Conservation (phyloP, 1,140 invertebrate genomes). For the Drosophila gunungcola region DNA sequence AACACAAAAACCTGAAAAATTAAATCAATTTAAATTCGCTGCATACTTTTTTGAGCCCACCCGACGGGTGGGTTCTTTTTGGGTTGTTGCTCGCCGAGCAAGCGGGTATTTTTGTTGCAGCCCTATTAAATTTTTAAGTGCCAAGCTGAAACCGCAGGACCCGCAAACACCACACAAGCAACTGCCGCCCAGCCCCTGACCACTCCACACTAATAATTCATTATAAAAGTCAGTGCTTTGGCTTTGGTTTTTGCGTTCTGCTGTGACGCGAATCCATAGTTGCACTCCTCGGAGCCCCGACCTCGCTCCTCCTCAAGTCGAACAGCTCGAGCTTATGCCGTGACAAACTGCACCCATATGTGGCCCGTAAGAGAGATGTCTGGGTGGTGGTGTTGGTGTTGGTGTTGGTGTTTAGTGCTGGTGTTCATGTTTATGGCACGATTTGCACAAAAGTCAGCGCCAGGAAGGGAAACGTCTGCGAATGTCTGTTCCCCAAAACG, state of each 20-base stretch:
- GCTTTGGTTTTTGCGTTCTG: conserved; percentile 81
- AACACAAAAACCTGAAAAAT: conserved; percentile 39
- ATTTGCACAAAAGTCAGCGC: conserved; percentile 71
- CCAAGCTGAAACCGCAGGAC: conserved; percentile 68
- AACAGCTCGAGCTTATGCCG: conserved; percentile 72
- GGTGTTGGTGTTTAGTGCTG: conserved; percentile 23
- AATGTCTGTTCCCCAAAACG: conserved; percentile 51
- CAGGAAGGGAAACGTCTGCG: conserved; percentile 21
- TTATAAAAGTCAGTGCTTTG: conserved; percentile 82
- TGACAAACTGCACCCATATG: conserved; percentile 82
- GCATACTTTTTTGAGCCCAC: conserved; percentile 41
- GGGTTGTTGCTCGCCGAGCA: conserved; percentile 4
- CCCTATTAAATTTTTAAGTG: conserved; percentile 81
- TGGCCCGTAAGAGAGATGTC: conserved; percentile 43
- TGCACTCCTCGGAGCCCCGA: conserved; percentile 16
- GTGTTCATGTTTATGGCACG: conserved; percentile 74
- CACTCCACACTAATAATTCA: conserved; percentile 80
- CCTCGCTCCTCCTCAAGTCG: conserved; percentile 9
- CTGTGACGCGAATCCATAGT: conserved; percentile 72
- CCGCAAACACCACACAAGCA: conserved; percentile 78
- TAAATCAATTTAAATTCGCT: conserved; percentile 74
- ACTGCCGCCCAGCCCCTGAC: conserved; percentile 17
- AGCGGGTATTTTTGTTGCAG: conserved; percentile 50
- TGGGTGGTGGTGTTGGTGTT: conserved; percentile 12
- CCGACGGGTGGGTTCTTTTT: conserved; percentile 4